A percentile compares a stretch with the other conserved stretches of the same genome.
phyloP scores from a whole-genome alignment of 1,140 invertebrate species.

The Drosophila mauritiana region DNA sequence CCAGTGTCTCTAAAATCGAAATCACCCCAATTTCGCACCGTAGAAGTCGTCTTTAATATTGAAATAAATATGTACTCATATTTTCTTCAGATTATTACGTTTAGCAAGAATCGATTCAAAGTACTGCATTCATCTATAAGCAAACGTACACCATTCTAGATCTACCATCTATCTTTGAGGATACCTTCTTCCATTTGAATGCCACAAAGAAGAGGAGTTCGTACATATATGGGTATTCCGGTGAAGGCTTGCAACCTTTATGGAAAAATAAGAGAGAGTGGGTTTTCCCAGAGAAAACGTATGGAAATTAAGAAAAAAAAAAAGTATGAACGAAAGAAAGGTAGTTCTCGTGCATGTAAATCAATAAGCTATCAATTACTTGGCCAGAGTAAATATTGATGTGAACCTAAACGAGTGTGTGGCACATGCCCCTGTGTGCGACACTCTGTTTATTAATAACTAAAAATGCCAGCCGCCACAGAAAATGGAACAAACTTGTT shows the following conservation, averaged over 20 bases:
- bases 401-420: slow-evolving; percentile 2
- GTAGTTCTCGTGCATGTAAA: slow-evolving; percentile 28
- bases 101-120: no score
- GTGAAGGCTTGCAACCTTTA: background rate
- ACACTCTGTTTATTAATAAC: slow-evolving; percentile 75
- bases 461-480: slow-evolving; percentile 51
- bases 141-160: no score
- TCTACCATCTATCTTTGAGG: no score
- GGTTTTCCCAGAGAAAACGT: background rate
- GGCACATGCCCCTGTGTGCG: slow-evolving; percentile 20
- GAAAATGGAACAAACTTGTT: slow-evolving; percentile 72
- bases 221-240: background rate
- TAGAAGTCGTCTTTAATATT: background rate
- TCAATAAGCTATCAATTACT: slow-evolving; percentile 73
- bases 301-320: background rate
- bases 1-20: background rate
- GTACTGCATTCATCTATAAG: no score
- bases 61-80: background rate
- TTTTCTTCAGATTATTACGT: background rate
- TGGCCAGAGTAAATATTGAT: slow-evolving; percentile 19
- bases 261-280: background rate
- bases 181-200: background rate
- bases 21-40: no score
- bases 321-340: background rate
- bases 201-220: background rate